phyloP scores from a whole-genome alignment of 2,113 vertebrate species.

The Willisornis vidua region DNA sequence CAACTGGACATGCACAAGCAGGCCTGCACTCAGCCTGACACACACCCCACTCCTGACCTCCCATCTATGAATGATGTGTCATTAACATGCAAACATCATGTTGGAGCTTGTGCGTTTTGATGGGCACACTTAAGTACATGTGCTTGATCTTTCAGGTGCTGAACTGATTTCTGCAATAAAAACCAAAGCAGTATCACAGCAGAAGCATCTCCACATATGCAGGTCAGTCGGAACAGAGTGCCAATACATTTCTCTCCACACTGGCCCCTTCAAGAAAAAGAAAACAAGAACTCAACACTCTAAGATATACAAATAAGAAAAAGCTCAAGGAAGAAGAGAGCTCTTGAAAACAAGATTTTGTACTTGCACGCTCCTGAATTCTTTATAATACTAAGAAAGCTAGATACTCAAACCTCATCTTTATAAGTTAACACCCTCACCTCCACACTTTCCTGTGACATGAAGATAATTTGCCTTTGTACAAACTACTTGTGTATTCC shows the following conservation, averaged over 20 bases:
- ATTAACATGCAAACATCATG: rapidly evolving
- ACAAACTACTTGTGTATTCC: not conserved
- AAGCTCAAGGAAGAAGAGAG: not conserved
- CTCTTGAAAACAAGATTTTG: not conserved
- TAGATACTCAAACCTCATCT: not conserved
- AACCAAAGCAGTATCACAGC: not conserved
- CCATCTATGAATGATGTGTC: not conserved
- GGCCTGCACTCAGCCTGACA: not conserved
- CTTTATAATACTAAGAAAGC: not conserved
- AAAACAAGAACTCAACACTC: not conserved
- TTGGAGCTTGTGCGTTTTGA: not conserved
- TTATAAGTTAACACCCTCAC: not conserved
- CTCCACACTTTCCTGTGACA: not conserved
- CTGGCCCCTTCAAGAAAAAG: not conserved
- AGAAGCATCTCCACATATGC: not conserved
- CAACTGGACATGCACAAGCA: not conserved
- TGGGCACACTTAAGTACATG: not conserved
- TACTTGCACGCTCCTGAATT: not conserved
- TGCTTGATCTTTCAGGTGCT: not conserved
- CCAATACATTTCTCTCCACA: not conserved
- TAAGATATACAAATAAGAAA: rapidly evolving
- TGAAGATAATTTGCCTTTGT: not conserved
- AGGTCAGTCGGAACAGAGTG: not conserved
- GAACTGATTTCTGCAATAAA: not conserved
- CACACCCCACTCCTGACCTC: not conserved